Base-by-base conservation (phyloP, 2,113 vertebrate species). In the Tautogolabrus adspersus region DNA sequence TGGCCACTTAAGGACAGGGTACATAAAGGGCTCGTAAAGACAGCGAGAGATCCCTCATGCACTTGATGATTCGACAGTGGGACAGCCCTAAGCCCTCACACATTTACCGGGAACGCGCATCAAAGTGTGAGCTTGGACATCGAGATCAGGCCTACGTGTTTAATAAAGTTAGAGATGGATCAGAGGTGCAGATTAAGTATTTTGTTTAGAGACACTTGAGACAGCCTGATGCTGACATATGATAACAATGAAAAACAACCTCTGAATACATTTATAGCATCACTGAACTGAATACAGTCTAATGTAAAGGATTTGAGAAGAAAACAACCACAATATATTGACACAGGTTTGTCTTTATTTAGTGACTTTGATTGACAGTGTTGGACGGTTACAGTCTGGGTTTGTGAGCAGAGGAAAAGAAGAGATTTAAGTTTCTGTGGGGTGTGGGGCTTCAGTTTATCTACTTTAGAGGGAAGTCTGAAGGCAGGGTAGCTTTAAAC, bases 331-430 rank as follows among this genome's bases (percentile, higher is more conserved):
- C 18, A 15, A 68, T 18, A 57, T 58, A 56, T 63, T 55, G 59
- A 88, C 60, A 72, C 76, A 81, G 22, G 58, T 75, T 82, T 82
- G 55, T 65, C 66, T 92, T 92, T 91, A 91, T 93, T 93, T 59
- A 42, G 76, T 62, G 79, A 81, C 26, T 8, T 19, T 61, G 61
- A 49, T 77, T 81, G 70, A 88, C 62, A 81, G 49, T 75, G 68
- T 75, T 84, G 49, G 66, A 83, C 72, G 75, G 56, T 72, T 61
- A 75, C 64, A 82, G 63, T 62, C 42, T 61, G 49, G 30, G 47
- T 26, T 78, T 47, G 23, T 75, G 68, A 72, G 63, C 72, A 74
- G 54, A 81, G 76, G 51, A 72, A 42, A 10, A 9, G 30, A 34
- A 61, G 21, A 75, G 11, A 76, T 37, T 73, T 61, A 75, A 44